phyloP scores from a whole-genome alignment of 1,140 invertebrate species.

The Tetragonula clypearis region DNA sequence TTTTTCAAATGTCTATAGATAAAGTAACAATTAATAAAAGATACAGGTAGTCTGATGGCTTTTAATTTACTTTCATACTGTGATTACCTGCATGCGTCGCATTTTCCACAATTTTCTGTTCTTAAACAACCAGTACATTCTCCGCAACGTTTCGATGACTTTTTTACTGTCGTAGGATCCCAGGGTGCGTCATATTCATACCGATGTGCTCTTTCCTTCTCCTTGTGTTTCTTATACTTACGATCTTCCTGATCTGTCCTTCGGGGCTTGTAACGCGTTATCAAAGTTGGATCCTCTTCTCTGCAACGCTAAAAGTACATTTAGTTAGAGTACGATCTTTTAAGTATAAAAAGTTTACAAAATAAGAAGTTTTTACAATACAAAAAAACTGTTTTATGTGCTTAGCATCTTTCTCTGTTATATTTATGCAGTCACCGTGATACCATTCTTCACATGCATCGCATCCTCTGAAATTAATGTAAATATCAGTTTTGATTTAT shows the following conservation, averaged over 20 bases:
- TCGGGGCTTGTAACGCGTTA: constrained; percentile 90
- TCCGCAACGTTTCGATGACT: constrained; percentile 87
- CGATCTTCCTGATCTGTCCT: constrained; percentile 84
- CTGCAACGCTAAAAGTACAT: constrained; percentile 84
- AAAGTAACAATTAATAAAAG: background rate
- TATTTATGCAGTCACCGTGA: constrained; percentile 98
- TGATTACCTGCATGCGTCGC: constrained; percentile 87
- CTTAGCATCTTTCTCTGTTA: constrained; percentile 95
- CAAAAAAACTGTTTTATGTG: constrained; percentile 97
- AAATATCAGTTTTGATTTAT: background rate
- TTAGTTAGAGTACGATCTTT: background rate
- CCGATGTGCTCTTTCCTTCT: constrained; percentile 72
- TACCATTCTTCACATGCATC: constrained; percentile 99
- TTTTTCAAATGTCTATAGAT: constrained; percentile 86
- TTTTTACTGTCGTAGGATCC: constrained; percentile 72
- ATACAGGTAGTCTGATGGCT: background rate
- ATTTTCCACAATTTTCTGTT: constrained; percentile 92
- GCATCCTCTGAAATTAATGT: constrained; percentile 87
- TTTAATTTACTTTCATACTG: background rate
- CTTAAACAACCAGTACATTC: constrained; percentile 91
- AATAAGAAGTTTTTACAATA: constrained; percentile 77
- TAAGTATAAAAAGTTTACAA: background rate
- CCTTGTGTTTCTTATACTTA: constrained; percentile 76
- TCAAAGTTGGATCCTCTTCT: constrained; percentile 90
- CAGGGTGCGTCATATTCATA: constrained; percentile 76